Percentiles rank a stretch among this genome's conserved stretches.
These are phyloP conservation scores for Drosophila sucinea DNA, from an alignment of 1,140 invertebrate species.

Conservation along the genomic window DNA sequence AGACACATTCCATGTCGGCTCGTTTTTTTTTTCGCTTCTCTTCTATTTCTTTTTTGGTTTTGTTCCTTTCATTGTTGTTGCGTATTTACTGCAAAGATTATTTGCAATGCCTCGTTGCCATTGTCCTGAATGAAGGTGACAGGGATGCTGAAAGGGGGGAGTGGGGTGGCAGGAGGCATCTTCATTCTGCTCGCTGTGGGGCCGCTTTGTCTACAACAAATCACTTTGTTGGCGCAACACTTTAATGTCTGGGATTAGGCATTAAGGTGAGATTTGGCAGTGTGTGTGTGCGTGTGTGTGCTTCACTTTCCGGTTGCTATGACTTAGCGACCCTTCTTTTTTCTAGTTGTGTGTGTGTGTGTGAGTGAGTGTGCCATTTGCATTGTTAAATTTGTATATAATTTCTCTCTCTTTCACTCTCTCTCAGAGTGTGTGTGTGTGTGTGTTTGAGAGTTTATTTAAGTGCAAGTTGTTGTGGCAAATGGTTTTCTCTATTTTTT, in stretches of 20 bases:
- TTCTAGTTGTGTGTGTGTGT: slow-evolving; percentile 23
- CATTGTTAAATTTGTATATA: slow-evolving; percentile 38
- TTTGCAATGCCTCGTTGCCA: slow-evolving; percentile 73
- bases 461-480: slow-evolving; percentile 36
- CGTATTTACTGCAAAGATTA: slow-evolving; percentile 81
- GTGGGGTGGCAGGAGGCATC: not conserved
- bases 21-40: slow-evolving; percentile 22
- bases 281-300: slow-evolving; percentile 16
- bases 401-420: not conserved
- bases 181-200: slow-evolving; percentile 47
- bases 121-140: slow-evolving; percentile 51
- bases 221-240: slow-evolving; percentile 79
- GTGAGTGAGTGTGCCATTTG: slow-evolving; percentile 35
- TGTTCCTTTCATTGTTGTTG: slow-evolving; percentile 43
- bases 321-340: not conserved
- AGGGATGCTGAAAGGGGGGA: slow-evolving; percentile 31
- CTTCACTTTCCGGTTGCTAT: not conserved
- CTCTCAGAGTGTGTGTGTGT: slow-evolving; percentile 2
- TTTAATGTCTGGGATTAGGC: slow-evolving; percentile 78
- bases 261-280: slow-evolving; percentile 74
- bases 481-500: not conserved
- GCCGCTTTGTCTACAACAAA: slow-evolving; percentile 76
- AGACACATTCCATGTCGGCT: slow-evolving; percentile 52
- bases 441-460: slow-evolving; percentile 20
- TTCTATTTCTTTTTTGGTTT: slow-evolving; percentile 17